These are phyloP conservation scores for Kryptolebias ocellatus DNA, from an alignment of 2,797 vertebrate species.

Conservation along the genomic window DNA sequence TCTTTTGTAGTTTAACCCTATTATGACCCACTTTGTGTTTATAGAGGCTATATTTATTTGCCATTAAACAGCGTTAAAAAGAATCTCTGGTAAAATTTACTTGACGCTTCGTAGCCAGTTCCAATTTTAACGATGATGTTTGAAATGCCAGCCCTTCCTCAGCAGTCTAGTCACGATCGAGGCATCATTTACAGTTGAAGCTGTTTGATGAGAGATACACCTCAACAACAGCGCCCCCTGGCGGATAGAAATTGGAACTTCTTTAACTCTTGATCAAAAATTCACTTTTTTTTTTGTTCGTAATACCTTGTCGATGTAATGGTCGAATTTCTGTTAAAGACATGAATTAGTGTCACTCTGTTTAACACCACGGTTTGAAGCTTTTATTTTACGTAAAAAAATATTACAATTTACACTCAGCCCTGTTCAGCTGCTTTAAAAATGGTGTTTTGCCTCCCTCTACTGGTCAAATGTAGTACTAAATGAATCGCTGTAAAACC, in stretches of 20 bases:
- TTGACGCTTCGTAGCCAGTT: constrained; percentile 11
- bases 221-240: constrained; percentile 44
- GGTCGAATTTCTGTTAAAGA: neutral
- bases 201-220: neutral
- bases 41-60: neutral
- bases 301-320: too few relatives aligned
- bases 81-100: neutral
- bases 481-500: neutral
- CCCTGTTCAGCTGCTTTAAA: too few relatives aligned
- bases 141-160: constrained; percentile 59
- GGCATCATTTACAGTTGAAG: constrained; percentile 38
- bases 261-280: neutral
- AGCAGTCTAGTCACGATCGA: constrained; percentile 66
- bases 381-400: too few relatives aligned
- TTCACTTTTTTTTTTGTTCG: neutral
- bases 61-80: neutral
- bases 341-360: neutral
- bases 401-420: too few relatives aligned
- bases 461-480: neutral
- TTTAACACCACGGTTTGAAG: neutral
- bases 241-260: neutral
- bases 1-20: too few relatives aligned
- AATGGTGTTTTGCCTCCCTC: neutral
- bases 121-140: constrained; percentile 35
- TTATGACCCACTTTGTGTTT: neutral